Evolutionary conservation across 2,113 vertebrate genomes (phyloP), one percentile per base, ranked within the genome.

Genomic region (Tautogolabrus adspersus): DNA sequence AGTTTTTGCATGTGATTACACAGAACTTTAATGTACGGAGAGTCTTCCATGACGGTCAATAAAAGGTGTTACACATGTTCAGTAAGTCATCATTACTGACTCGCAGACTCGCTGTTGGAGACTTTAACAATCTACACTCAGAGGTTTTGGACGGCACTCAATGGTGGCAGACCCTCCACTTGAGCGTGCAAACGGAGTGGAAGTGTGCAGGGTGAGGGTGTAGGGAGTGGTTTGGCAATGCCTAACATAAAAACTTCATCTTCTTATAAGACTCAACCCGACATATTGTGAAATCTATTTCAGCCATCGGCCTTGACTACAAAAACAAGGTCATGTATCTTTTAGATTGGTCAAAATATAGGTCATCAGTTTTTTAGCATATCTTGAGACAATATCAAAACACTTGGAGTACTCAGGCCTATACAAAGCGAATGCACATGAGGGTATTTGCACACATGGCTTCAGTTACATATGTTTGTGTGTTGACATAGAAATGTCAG

Each of bases 311-410:
- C 52, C 38, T 40, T 42, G 37, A 34, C 75, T 47, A 83, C 59
- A 63, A 71, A 85, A 69, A 64, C 62, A 87, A 84, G 64, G 72
- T 73, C 58, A 56, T 55, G 68, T 79, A 21, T 8, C 38, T 79
- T 91, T 83, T 75, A 83, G 83, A 46, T 65, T 26, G 44, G 52
- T 63, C 49, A 57, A 63, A 77, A 23, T 58, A 23, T 59, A 68
- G 30, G 49, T 21, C 81, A 74, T 60, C 67, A 56, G 60, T n/a
- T 37, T 56, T 73, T 81, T 72, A 62, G 56, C 72, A 67, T 57
- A 75, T 40, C 9, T 77, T 66, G 23, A 56, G 30, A 49, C 38
- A 34, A 70, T 52, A 66, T 46, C 44, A 77, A 59, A 79, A 72
- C 63, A 75, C 51, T 78, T 60, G 26, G 60, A 83, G 66, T 72